Evolutionary conservation across 2,888 invertebrate genomes (phyloP), one percentile per base, ranked within the genome.

Genomic region (Xestia rhomboidea): DNA sequence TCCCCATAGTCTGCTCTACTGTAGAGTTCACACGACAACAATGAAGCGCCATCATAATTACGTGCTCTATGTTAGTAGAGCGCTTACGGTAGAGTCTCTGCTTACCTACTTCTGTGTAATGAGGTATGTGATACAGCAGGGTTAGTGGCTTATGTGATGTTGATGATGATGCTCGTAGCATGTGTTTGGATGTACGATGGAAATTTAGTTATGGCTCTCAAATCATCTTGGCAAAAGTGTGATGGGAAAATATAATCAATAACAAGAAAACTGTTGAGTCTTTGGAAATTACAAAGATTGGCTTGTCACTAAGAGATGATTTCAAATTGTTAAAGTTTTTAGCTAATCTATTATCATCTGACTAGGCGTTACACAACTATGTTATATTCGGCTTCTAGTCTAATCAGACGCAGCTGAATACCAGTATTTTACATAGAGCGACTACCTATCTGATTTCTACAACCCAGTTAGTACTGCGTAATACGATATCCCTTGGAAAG

Each of bases 11-110:
- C 34, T 80, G 57, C 62, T 78, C 79, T 63, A 76, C 60, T 46
- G 15, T 38, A 64, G 27, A 69, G 78, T 82, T 88, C 88, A 78
- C 88, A 87, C 74, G 86, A 77, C 73, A 77, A 87, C 88, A 88
- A 87, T 87, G 76, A 62, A 72, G 7, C 27, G 38, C 7, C 76
- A 73, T 80, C 38, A 46, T 86, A 76, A 79, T 83, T 80, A 80
- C 57, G 67, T 71, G 54, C 69, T 78, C 41, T 84, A 63, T 86
- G 86, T 86, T 54, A 87, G 88, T 87, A 24, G 88, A 81, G 60
- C 88, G 68, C 77, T 57, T 77, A 79, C 77, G 79, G 85, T 83
- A 77, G 83, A 75, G 66, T 41, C 62, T 57, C 68, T 77, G 60
- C 71, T 44, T 79, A 72, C 79, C 69, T 54, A 78, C 54, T 76